Evolutionary conservation across 2,888 invertebrate species (phyloP).

Genomic region (Diabrotica balteata): DNA sequence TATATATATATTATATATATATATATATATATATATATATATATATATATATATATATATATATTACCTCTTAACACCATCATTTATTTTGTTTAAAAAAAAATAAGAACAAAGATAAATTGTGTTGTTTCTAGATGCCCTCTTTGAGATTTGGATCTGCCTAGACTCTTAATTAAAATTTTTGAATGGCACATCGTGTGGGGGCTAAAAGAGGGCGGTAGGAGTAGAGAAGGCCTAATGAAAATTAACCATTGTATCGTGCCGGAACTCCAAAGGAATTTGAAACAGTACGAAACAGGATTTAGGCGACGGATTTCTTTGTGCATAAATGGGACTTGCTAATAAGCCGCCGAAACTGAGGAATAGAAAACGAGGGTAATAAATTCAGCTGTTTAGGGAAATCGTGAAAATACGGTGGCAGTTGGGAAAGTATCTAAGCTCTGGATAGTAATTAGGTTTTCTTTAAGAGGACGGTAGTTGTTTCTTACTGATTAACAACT

Average conservation of each 20-base stretch:
- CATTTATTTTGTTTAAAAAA: too few relatives aligned
- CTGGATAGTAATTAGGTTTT: slow-evolving; percentile 8
- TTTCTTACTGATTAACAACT: too few relatives aligned
- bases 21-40: too few relatives aligned
- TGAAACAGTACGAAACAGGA: slow-evolving; percentile 27
- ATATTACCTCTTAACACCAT: too few relatives aligned
- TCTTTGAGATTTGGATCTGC: slow-evolving; percentile 2
- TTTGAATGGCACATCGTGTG: slow-evolving; percentile 10
- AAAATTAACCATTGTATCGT: slow-evolving; percentile 28
- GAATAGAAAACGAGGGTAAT: slow-evolving; percentile 24
- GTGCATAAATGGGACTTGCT: slow-evolving; percentile 26
- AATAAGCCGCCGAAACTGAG: slow-evolving; percentile 20
- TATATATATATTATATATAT: too few relatives aligned
- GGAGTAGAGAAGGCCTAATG: slow-evolving; percentile 14
- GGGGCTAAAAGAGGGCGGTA: slow-evolving; percentile 3
- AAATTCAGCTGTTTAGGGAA: slow-evolving; percentile 22
- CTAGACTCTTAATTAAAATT: slow-evolving; percentile 18
- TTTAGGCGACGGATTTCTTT: slow-evolving; percentile 26
- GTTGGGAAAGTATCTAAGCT: slow-evolving; percentile 6
- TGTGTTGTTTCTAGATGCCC: slow-evolving; percentile 1
- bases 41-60: too few relatives aligned
- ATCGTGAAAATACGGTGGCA: slow-evolving; percentile 21
- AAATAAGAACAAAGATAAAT: not conserved
- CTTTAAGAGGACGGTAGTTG: not conserved
- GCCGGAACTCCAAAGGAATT: slow-evolving; percentile 24